Conservation (phyloP, 2,888 invertebrate genomes). For the Eristalis pertinax region DNA sequence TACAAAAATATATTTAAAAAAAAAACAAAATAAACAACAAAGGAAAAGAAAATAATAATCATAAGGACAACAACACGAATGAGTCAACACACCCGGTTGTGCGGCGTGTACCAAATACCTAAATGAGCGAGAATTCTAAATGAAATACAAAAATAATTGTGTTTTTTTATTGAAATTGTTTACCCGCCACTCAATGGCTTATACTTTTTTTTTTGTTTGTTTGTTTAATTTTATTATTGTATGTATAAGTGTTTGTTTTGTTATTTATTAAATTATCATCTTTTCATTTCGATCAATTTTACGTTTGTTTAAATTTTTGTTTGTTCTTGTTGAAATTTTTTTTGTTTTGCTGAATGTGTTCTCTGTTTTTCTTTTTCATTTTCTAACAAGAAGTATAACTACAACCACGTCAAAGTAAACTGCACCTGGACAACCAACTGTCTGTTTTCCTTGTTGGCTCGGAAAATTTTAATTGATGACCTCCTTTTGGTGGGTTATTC, state of each 20-base stretch:
- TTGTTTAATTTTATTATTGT: constrained; percentile 65
- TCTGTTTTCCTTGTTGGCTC: constrained; percentile 91
- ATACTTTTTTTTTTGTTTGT: constrained; percentile 40
- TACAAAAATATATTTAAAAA: constrained; percentile 18
- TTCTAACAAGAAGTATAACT: constrained; percentile 78
- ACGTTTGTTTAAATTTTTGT: constrained; percentile 31
- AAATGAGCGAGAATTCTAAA: constrained; percentile 54
- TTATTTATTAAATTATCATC: constrained; percentile 60
- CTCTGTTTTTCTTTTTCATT: neutral
- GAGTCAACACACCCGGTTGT: constrained; percentile 23
- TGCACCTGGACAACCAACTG: constrained; percentile 93
- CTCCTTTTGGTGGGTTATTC: constrained; percentile 92
- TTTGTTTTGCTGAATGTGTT: constrained; percentile 2
- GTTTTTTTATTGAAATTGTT: constrained; percentile 23
- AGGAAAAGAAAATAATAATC: constrained; percentile 11
- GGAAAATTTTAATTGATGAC: constrained; percentile 89
- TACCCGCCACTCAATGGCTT: constrained; percentile 64
- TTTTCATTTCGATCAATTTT: constrained; percentile 18
- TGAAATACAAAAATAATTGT: constrained; percentile 67
- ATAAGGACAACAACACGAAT: constrained; percentile 36
- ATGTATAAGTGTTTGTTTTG: constrained; percentile 40
- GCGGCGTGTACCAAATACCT: constrained; percentile 33
- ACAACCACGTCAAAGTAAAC: constrained; percentile 90
- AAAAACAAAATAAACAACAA: constrained; percentile 3
- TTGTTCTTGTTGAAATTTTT: constrained; percentile 55